A percentile compares a stretch with the other conserved stretches of the same genome.
These are phyloP conservation scores for Calephelis nemesis DNA, from an alignment of 1,140 invertebrate species.

Conservation along the genomic window DNA sequence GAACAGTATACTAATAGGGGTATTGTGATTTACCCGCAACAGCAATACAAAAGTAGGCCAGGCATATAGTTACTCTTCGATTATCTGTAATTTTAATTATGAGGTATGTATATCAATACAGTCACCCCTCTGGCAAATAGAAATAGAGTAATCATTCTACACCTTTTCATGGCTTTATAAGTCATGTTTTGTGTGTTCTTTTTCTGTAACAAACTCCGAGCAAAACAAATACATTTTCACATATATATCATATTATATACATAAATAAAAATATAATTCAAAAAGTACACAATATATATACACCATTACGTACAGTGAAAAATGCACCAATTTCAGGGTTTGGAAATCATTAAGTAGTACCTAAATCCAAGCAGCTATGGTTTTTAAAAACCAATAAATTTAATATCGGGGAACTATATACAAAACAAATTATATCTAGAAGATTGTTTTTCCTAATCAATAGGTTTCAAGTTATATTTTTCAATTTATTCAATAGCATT, in stretches of 20 bases:
- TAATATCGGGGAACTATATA: too few species aligned
- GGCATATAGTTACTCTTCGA: conserved; percentile 3
- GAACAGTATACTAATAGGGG: neutral
- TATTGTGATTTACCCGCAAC: neutral
- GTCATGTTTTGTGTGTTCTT: neutral
- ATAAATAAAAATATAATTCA: neutral
- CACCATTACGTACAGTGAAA: too few species aligned
- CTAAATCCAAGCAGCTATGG: too few species aligned
- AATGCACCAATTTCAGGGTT: too few species aligned
- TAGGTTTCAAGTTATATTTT: too few species aligned
- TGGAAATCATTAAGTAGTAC: too few species aligned
- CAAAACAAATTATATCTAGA: too few species aligned
- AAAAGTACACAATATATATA: conserved; percentile 6
- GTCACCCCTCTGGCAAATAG: neutral
- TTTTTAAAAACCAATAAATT: too few species aligned
- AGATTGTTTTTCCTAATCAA: too few species aligned
- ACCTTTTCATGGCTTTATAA: conserved; percentile 11
- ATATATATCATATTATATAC: neutral
- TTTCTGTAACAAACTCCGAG: conserved; percentile 12
- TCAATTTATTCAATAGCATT: too few species aligned
- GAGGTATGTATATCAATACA: neutral
- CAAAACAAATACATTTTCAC: neutral
- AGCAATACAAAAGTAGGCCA: neutral
- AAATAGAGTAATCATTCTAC: neutral
- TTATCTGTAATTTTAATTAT: neutral